A percentile compares a stretch with the other conserved stretches of the same genome.
Conservation (phyloP, 2,888 invertebrate genomes). For the Molanna angustata region DNA sequence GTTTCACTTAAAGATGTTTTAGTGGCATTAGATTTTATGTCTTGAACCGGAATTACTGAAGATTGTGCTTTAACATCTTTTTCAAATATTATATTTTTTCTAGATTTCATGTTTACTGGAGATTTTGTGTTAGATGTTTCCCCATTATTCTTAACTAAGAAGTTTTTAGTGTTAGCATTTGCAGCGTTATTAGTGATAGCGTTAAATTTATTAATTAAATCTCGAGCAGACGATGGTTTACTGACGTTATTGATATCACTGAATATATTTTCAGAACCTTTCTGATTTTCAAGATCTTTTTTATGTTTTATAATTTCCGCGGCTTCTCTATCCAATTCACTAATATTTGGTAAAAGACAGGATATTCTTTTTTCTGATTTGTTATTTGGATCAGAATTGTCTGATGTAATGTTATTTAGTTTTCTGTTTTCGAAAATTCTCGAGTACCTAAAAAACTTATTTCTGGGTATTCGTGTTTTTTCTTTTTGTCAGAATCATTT, state of each 20-base stretch:
- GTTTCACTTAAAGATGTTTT: too few species aligned
- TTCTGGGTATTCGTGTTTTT: slow-evolving; percentile 47
- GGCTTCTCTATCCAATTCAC: slow-evolving; percentile 76
- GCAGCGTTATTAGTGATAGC: slow-evolving; percentile 25
- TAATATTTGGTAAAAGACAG: slow-evolving; percentile 69
- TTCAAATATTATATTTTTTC: slow-evolving; percentile 9
- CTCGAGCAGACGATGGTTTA: slow-evolving; percentile 29
- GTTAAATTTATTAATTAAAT: slow-evolving; percentile 32
- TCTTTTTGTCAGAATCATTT: slow-evolving; percentile 41
- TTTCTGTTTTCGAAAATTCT: slow-evolving; percentile 50
- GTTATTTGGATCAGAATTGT: too few species aligned
- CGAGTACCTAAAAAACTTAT: slow-evolving; percentile 53
- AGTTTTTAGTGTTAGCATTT: too few species aligned
- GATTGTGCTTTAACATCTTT: too few species aligned
- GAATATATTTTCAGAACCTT: neutral
- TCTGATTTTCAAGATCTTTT: slow-evolving; percentile 40
- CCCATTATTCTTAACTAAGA: neutral
- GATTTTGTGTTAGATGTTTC: neutral
- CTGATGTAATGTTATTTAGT: slow-evolving; percentile 31
- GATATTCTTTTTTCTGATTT: slow-evolving; percentile 58
- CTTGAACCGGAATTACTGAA: too few species aligned
- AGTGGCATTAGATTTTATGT: too few species aligned
- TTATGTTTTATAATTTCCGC: slow-evolving; percentile 65
- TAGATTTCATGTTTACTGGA: slow-evolving; percentile 1
- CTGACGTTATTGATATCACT: slow-evolving; percentile 2